These are phyloP conservation scores for Ostrea edulis DNA, from an alignment of 1,140 invertebrate genomes.

Conservation along the genomic window DNA sequence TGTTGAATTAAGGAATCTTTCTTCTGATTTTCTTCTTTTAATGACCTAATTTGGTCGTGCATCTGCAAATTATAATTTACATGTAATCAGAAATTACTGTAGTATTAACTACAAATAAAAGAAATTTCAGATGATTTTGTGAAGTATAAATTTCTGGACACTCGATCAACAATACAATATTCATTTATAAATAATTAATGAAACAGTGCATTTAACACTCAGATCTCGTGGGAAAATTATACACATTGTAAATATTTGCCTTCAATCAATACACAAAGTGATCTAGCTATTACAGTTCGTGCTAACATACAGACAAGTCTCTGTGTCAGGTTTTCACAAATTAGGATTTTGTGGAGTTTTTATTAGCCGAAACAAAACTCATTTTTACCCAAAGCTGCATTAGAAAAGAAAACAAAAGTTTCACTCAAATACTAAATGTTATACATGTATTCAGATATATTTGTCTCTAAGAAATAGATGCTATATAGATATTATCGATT, in stretches of 20 bases:
- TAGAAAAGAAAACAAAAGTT: background rate
- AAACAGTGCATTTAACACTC: background rate
- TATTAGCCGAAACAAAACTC: background rate
- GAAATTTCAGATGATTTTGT: background rate
- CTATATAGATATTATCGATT: too few species aligned
- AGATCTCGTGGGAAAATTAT: background rate
- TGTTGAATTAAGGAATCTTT: conserved; percentile 77
- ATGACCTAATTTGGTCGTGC: conserved; percentile 75
- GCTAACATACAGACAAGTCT: background rate
- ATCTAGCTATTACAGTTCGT: background rate
- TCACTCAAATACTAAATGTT: background rate
- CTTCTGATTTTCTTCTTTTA: conserved; percentile 76
- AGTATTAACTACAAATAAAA: too few species aligned
- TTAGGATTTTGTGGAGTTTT: background rate
- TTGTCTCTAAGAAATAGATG: too few species aligned
- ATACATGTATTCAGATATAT: background rate
- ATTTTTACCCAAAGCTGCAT: conserved; percentile 27
- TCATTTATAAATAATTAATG: background rate
- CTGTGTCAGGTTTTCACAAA: background rate
- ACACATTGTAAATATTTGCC: background rate
- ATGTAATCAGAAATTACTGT: conserved; percentile 1
- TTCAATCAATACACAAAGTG: conserved; percentile 15
- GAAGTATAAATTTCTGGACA: background rate
- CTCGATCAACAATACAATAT: background rate
- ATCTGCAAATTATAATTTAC: conserved; percentile 67